Base-by-base conservation (phyloP, 2,888 invertebrate species). In the Drosophila subsilvestris region DNA sequence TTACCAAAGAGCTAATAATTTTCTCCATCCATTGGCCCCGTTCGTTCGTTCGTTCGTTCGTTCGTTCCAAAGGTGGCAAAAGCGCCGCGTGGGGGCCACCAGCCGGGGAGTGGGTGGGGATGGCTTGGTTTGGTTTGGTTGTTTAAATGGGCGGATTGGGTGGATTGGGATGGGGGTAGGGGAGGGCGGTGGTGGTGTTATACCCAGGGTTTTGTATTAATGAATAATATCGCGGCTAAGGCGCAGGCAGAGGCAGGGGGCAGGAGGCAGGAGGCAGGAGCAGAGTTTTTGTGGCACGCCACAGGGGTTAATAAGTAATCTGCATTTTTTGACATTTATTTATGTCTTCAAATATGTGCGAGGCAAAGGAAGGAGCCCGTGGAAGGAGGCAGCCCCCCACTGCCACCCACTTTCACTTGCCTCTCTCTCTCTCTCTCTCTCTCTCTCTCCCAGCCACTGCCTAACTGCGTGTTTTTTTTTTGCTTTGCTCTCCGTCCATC, bases 271-370 rank as follows among this genome's bases (percentile, higher is more conserved):
- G 9, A 9, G 29, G 50, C 47, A 32, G 10, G 60, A 54, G 47
- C 27, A 42, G 55, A 59, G 68, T 67, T 69, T 66, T 63, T 79
- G 87, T 77, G 87, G 88, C 73, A 79, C 90, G 90, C 91, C 86
- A 89, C 89, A 86, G 90, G 90, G 90, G 90, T 90, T 90, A 90
- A 90, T 90, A 90, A 90, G 90, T 90, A 90, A 90, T 90, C 91
- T 90, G 89, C 89, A 90, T 90, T 90, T 86, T 90, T 90, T 90
- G 90, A 90, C 91, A 90, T 90, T 90, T 90, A 90, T 90, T 90
- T 90, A 90, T 90, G 88, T 88, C 85, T 88, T 84, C 89, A 86
- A 84, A 85, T 84, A 88, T 84, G 79, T 88, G 84, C 76, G 75
- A 71, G 54, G 43, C 9, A 18, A 17, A 17, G 12, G 5, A 56